phyloP scores from a whole-genome alignment of 35 echinoderm and acorn worm genomes.

The Lytechinus pictus region DNA sequence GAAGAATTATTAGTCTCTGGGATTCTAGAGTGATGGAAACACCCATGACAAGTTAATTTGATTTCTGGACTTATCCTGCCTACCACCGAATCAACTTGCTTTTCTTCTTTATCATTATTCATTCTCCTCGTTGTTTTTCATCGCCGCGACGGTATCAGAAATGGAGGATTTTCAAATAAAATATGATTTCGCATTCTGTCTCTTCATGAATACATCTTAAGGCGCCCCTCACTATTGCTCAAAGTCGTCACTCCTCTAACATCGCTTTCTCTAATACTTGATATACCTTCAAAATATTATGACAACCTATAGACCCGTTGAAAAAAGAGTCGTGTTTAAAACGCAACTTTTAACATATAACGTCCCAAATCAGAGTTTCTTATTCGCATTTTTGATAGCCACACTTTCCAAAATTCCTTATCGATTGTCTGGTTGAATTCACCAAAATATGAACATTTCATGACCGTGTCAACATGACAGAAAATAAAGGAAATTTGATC shows the following conservation, averaged over 20 bases:
- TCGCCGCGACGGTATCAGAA: neutral
- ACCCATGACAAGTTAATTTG: slow-evolving; percentile 40
- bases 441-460: neutral
- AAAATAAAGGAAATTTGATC: no score
- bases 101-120: neutral
- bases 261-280: neutral
- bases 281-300: neutral
- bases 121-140: neutral
- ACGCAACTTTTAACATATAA: no score
- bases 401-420: neutral
- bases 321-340: no score
- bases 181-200: neutral
- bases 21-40: slow-evolving; percentile 29
- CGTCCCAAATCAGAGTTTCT: no score
- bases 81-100: neutral
- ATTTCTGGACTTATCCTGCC: neutral
- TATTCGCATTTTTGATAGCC: no score
- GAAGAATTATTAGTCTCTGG: slow-evolving; percentile 20
- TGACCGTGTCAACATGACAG: neutral
- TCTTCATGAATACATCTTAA: neutral
- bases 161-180: slow-evolving; percentile 14
- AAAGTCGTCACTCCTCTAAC: neutral
- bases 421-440: neutral
- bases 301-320: neutral
- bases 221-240: neutral